These are phyloP conservation scores for Amphiura filiformis DNA, from an alignment of 35 echinoderm and acorn worm species.

Conservation along the genomic window DNA sequence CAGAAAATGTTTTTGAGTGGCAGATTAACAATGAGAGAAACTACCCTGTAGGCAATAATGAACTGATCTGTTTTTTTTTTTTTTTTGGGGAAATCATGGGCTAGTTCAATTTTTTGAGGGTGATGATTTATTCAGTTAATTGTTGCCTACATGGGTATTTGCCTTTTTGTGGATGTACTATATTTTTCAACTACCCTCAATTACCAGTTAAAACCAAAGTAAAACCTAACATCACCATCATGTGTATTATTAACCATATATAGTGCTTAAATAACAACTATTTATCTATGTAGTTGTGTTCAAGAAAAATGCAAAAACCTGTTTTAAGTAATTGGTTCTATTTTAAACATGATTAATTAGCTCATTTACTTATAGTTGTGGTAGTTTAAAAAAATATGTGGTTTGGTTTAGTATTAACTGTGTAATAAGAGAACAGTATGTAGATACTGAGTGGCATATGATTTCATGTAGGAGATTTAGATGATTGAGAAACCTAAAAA, in stretches of 20 bases:
- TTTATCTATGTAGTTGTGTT: no score
- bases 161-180: background rate
- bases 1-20: background rate
- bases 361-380: no score
- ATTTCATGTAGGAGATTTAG: no score
- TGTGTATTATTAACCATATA: constrained; percentile 11
- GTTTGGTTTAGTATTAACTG: no score
- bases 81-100: background rate
- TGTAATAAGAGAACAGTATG: no score
- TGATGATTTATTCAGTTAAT: background rate
- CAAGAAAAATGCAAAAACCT: no score
- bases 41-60: background rate
- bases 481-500: no score
- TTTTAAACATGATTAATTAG: no score
- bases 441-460: no score
- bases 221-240: background rate
- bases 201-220: background rate
- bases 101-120: background rate
- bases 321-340: no score
- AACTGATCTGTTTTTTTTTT: background rate
- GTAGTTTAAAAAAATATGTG: no score
- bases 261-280: constrained; percentile 2
- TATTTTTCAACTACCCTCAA: background rate
- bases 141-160: background rate
- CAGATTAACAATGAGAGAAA: background rate